These are phyloP conservation scores for Nomada ruficornis DNA, from an alignment of 2,888 invertebrate species.

Conservation along the genomic window DNA sequence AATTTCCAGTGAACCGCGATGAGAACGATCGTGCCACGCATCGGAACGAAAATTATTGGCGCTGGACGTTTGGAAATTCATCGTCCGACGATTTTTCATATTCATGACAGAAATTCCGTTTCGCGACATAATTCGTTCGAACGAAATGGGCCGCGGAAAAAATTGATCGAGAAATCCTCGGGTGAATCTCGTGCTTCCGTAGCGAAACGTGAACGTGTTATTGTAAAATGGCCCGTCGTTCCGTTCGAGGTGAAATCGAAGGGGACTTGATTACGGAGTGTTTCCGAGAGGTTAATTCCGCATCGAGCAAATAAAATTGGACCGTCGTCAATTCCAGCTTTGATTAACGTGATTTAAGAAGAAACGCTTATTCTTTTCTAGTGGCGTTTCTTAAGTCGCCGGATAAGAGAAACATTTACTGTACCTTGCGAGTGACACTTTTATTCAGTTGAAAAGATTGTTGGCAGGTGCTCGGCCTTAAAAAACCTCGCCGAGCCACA, in stretches of 20 bases:
- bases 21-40: background rate
- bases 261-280: background rate
- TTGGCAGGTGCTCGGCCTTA: conserved; percentile 45
- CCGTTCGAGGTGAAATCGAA: background rate
- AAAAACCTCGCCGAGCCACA: conserved; percentile 45
- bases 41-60: background rate
- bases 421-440: conserved; percentile 56
- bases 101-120: background rate
- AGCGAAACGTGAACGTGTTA: no score
- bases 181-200: no score
- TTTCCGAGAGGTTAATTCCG: background rate
- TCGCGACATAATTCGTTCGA: background rate
- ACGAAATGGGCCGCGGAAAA: background rate
- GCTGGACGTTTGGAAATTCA: background rate
- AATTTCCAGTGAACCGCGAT: background rate
- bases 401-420: conserved; percentile 38
- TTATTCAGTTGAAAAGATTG: conserved; percentile 55
- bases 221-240: background rate
- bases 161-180: no score
- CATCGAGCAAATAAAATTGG: background rate
- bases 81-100: background rate
- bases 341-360: conserved; percentile 27
- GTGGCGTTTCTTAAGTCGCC: background rate
- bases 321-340: background rate
- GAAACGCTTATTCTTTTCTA: background rate